Evolutionary conservation across 2,888 invertebrate genomes (phyloP), one percentile per base, ranked within the genome.

Genomic region (Drosophila colorata): DNA sequence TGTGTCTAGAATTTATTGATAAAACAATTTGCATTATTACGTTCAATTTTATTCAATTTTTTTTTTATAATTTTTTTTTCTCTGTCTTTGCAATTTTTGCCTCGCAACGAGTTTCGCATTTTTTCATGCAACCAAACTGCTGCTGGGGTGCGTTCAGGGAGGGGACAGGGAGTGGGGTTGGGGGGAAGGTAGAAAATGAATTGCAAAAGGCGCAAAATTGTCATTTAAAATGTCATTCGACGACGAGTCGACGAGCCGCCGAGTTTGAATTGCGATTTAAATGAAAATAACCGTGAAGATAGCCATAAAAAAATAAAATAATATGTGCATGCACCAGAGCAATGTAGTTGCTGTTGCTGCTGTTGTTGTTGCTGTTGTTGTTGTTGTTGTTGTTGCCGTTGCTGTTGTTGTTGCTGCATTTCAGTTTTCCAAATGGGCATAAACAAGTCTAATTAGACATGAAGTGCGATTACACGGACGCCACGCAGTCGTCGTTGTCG

Each of bases 371-470:
- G 67, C 2, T 57, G 71, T 11, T 61, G 60, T 6, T 53, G 53
- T 20, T 71, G 67, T 66, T 51, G 43, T 20, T 64, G 67, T n/a
- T 67, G 48, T 23, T 41, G 44, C 9, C 53, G 53, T n/a, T 67
- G 48, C 20, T 41, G 41, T 8, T 57, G 53, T 6, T 68, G 67
- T 2, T 57, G 75, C 63, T 69, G 61, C 69, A 61, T 69, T 88
- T 67, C 53, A 59, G 69, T 76, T 78, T 83, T 78, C 70, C 74
- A 87, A 89, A 88, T 87, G 84, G 82, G 89, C 87, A 87, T 89
- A 88, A 89, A 88, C 88, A 88, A 88, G 88, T 87, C 90, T 88
- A 88, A 88, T 89, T 88, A 89, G 88, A 87, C 82, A 76, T 82
- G 84, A 88, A 88, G 87, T 89, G 89, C 89, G 88, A 86, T 86